phyloP scores from a whole-genome alignment of 2,797 vertebrate species.

The Enteromius mattozi region DNA sequence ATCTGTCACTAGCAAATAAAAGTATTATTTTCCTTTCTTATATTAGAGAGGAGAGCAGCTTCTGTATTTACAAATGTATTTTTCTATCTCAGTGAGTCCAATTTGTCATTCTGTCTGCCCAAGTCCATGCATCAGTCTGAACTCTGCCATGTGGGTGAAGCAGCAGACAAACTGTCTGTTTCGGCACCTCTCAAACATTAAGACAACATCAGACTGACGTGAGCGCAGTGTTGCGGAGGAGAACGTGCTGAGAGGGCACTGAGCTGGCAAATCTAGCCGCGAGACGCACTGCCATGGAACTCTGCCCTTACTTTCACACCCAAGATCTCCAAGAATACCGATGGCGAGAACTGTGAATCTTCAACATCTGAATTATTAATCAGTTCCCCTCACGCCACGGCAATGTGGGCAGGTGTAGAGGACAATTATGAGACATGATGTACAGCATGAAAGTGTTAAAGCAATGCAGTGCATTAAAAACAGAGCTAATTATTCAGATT shows the following conservation, averaged over 20 bases:
- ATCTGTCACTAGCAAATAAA: not conserved
- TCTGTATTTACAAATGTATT: slow-evolving; percentile 8
- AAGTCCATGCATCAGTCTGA: not conserved
- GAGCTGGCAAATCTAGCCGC: not conserved
- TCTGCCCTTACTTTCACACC: slow-evolving; percentile 6
- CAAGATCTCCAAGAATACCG: slow-evolving; percentile 20
- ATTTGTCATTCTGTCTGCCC: not conserved
- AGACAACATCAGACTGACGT: slow-evolving; percentile 40
- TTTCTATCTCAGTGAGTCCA: not conserved
- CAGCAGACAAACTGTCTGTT: slow-evolving; percentile 1
- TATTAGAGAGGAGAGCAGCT: not conserved
- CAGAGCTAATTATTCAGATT: not conserved
- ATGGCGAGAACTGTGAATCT: slow-evolving; percentile 35
- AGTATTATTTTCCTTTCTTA: not conserved
- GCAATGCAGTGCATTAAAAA: not conserved
- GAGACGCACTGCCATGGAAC: not conserved
- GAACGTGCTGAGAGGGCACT: not conserved
- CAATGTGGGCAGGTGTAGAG: slow-evolving; percentile 28
- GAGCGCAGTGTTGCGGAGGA: slow-evolving; percentile 31
- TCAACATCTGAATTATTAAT: slow-evolving; percentile 56
- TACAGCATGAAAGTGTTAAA: not conserved
- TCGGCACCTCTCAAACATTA: slow-evolving; percentile 9
- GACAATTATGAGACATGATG: slow-evolving; percentile 10
- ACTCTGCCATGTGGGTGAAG: slow-evolving; percentile 27
- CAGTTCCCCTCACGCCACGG: slow-evolving; percentile 42